Base-by-base conservation (phyloP, 2,113 vertebrate genomes). In the Lasiurus borealis region DNA sequence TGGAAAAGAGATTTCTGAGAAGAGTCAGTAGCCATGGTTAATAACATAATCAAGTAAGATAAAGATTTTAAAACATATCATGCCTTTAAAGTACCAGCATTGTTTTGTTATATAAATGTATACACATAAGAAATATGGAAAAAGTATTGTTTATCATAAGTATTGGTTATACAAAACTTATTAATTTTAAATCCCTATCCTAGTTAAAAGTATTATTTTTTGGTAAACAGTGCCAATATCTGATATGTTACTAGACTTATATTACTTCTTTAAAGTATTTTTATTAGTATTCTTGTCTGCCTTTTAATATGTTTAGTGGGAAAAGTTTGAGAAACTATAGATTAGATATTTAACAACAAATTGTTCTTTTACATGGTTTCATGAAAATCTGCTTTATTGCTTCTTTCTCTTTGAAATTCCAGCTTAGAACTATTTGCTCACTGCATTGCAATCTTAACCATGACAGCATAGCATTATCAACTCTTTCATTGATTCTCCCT, bases 381-480 rank as follows among this genome's bases (percentile, higher is more conserved):
- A 72, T 0, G n/a, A 36, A 76, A 29, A 78, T 31, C 14, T 25
- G 8, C 19, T 52, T 90, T 90, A 36, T 23, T 62, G 12, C 85
- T 82, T 77, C 23, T 16, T 29, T 77, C 7, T 46, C 52, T 93
- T 40, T 85, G 40, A 78, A 95, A 80, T 71, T 48, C 12, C 48
- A 75, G 21, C n/a, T 21, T 14, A 13, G 73, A 94, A 64, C 25
- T 36, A 18, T 52, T 88, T 85, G 31, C 18, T 93, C 23, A 10
- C 19, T 83, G 29, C 18, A 11, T 64, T 93, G 31, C 25, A 86
- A 4, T 88, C 54, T 64, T 78, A 83, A 44, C 31, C 25, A 54
- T 48, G 90, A 87, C 95, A 97, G 14, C 81, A 87, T 85, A 89
- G 23, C n/a, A 94, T 92, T 93, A 93, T 73, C 66, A 29, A n/a